A percentile compares a stretch with the other conserved stretches of the same genome.
These are phyloP conservation scores for Sula dactylatra DNA, from an alignment of 2,113 vertebrate species.

Conservation along the genomic window DNA sequence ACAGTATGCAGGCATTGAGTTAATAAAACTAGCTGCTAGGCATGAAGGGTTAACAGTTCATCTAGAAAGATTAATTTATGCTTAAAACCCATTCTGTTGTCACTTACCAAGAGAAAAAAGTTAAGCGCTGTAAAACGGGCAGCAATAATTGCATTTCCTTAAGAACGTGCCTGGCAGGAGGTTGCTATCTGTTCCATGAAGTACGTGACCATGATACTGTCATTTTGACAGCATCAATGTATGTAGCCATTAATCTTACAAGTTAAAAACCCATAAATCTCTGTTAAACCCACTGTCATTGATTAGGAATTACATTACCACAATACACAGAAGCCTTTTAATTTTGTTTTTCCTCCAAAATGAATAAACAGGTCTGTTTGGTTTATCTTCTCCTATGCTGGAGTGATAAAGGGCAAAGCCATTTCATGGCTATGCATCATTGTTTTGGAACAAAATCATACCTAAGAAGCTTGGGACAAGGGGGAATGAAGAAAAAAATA, in stretches of 20 bases:
- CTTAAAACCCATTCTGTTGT: conserved; percentile 43
- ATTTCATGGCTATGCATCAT: conserved; percentile 52
- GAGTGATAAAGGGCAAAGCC: conserved; percentile 42
- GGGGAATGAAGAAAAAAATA: not conserved
- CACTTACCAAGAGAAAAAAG: conserved; percentile 48
- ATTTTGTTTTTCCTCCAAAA: conserved; percentile 54
- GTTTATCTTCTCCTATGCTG: conserved; percentile 20
- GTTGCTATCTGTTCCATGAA: conserved; percentile 24
- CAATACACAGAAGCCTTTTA: conserved; percentile 64
- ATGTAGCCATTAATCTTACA: conserved; percentile 51
- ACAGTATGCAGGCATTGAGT: not conserved
- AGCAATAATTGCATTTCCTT: conserved; percentile 75
- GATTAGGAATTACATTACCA: conserved; percentile 62
- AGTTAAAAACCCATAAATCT: conserved; percentile 67
- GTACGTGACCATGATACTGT: conserved; percentile 77
- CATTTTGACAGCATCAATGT: conserved; percentile 29
- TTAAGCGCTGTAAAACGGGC: conserved; percentile 42
- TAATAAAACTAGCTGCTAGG: not conserved
- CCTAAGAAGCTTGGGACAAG: not conserved
- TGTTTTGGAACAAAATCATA: conserved; percentile 18
- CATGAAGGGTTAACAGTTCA: conserved; percentile 51
- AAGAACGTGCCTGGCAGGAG: conserved; percentile 55
- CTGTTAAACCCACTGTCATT: conserved; percentile 49
- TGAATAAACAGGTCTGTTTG: conserved; percentile 29
- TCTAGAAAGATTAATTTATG: conserved; percentile 18